phyloP scores from a whole-genome alignment of 2,113 vertebrate genomes.

The Peromyscus maniculatus region DNA sequence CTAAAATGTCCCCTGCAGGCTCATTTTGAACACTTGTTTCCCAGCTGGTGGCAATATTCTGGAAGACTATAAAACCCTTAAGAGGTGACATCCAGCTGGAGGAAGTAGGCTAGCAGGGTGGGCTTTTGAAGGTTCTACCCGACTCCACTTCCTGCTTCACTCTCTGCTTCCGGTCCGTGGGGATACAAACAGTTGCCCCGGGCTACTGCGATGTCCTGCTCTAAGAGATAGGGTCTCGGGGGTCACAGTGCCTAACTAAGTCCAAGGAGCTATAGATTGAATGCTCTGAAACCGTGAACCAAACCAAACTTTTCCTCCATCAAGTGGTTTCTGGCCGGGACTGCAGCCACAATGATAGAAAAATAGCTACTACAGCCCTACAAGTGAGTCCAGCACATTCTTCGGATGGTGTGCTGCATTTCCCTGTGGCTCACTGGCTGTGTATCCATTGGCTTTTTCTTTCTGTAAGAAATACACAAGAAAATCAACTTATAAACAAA shows the following conservation, averaged over 20 bases:
- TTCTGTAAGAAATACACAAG: neutral
- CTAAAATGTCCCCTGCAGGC: neutral
- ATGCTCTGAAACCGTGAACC: neutral
- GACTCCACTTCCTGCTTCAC: rapidly evolving
- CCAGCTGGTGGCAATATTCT: neutral
- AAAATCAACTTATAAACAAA: neutral
- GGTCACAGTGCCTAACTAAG: too few relatives aligned
- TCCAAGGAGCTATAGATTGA: neutral
- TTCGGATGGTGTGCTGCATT: neutral
- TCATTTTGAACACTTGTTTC: neutral
- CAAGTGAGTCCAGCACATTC: neutral
- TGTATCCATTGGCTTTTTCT: neutral
- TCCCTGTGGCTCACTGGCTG: neutral
- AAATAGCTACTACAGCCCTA: neutral
- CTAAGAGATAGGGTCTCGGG: too few relatives aligned
- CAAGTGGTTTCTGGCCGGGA: neutral
- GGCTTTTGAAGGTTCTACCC: neutral
- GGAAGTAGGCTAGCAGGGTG: neutral
- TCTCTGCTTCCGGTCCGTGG: neutral
- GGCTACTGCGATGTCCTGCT: neutral
- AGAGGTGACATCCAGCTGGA: neutral
- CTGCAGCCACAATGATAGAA: neutral
- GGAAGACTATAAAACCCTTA: neutral
- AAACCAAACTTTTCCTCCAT: neutral
- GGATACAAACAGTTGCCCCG: neutral